Evolutionary conservation across 2,888 invertebrate species (phyloP), one percentile per base, ranked within the genome.

Genomic region (Drosophila colorata): DNA sequence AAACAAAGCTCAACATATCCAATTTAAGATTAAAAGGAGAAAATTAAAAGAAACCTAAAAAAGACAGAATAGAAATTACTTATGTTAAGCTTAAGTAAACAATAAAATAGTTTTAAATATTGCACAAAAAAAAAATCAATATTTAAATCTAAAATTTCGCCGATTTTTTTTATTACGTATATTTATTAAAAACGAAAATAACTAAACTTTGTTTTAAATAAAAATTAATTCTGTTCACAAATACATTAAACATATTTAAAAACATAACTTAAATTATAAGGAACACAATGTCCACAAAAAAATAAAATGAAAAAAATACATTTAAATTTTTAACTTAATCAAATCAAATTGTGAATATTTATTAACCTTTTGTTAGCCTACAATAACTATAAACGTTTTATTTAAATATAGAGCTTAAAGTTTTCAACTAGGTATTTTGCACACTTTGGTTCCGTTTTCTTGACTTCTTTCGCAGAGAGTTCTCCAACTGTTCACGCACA

Each of bases 361-460:
- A 9, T 59, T 4, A 51, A 46, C 74, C 70, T 71, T 67, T 73
- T 44, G 9, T 28, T 16, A 43, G 37, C 25, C 41, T 56, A 38
- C 5, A 38, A 20, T 28, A 35, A 31, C 4, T 40, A 37, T 43
- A 23, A 9, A 1, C 28, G 14, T 37, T 11, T 44, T 11, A 18
- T 28, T 51, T 14, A 14, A 48, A 20, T 28, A 18, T 18, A 56
- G 11, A 13, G 18, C 6, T 25, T 11, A 16, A 11, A 44, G 28
- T 66, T 48, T 37, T 31, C 11, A 35, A 23, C 66, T 48, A 13
- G 14, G 11, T 46, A 31, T 52, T 38, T 25, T 40, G 38, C 60
- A 57, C 66, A 65, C 28, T 53, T 65, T 44, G n/a, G 43, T 16
- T 55, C 55, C 33, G 55, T 20, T 48, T 18, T 9, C 9, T 43